Evolutionary conservation across 2,797 vertebrate species (phyloP), one percentile per base, ranked within the genome.

Genomic region (Streptopelia turtur): DNA sequence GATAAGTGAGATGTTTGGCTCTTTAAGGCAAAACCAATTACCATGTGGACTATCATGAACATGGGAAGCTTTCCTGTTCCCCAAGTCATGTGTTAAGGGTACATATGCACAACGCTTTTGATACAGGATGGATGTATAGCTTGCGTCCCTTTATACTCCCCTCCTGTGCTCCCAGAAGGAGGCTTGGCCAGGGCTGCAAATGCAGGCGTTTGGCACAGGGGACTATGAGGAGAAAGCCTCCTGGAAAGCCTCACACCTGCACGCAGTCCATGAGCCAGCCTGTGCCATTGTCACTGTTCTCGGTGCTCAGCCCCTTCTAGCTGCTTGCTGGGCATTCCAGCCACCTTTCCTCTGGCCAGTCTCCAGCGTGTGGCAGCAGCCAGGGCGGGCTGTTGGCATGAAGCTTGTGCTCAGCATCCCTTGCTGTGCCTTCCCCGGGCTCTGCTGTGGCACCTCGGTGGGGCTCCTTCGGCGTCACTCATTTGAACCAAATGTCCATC

Each of bases 391-490:
- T 91, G 82, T 20, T 75, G 87, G 53, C 52, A 30, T 0, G 0
- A 15, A 50, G 49, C 57, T 65, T 2, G 10, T 55, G 82, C 76
- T 71, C 49, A 76, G 81, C 70, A 20, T 74, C 49, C 33, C 23
- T 79, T 43, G 37, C 69, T 22, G 18, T 57, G 45, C 78, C 47
- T 71, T 84, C 41, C 39, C 28, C 24, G 55, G 43, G 55, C 39
- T 83, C 63, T 65, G 77, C 72, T 0, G 0, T 28, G 35, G 37
- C 9, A 2, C 39, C 14, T 4, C 3, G 1, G 3, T 2, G 3
- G 39, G 33, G 21, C 37, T 80, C 13, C 76, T 88, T 39, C 47
- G 27, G 33, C 66, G 9, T 55, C n/a, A 1, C 22, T 75, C 9
- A 0, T 47, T 37, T 37, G 61, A 94, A 4, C 61, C 14, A 1